phyloP scores from a whole-genome alignment of 2,797 vertebrate genomes.

The Pangasius djambal region DNA sequence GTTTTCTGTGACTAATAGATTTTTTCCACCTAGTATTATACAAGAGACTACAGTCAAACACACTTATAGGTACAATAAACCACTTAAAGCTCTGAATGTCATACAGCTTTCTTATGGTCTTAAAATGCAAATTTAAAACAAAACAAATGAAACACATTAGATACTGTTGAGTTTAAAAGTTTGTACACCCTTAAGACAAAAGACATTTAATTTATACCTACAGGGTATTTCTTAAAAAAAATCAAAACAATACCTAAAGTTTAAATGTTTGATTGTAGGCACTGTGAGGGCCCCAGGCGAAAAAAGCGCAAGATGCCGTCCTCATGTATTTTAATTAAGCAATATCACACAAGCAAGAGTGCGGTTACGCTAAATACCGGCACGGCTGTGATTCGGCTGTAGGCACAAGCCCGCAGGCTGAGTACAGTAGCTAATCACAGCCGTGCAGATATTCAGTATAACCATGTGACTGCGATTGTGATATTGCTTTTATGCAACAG shows the following conservation, averaged over 20 bases:
- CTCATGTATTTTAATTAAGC: not conserved
- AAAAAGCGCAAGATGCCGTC: not conserved
- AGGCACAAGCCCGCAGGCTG: too few relatives aligned
- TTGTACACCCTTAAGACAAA: not conserved
- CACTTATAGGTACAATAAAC: not conserved
- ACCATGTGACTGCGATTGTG: too few relatives aligned
- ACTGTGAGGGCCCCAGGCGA: not conserved
- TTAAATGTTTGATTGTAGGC: not conserved
- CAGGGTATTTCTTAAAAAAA: not conserved
- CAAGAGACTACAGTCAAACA: not conserved
- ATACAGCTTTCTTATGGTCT: not conserved
- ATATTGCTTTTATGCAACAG: too few relatives aligned
- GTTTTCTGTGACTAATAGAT: conserved; percentile 16
- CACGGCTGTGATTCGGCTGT: not conserved
- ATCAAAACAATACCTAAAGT: not conserved
- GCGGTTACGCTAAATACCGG: not conserved
- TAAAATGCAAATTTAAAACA: not conserved
- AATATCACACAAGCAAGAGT: not conserved
- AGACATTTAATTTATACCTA: not conserved
- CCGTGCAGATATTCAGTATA: too few relatives aligned
- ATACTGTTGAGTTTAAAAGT: not conserved
- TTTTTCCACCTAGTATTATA: not conserved
- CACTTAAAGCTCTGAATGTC: not conserved
- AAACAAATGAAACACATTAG: not conserved
- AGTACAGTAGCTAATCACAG: not conserved